Evolutionary conservation across 2,888 invertebrate species (phyloP).

Genomic region (Agrotis clavis): DNA sequence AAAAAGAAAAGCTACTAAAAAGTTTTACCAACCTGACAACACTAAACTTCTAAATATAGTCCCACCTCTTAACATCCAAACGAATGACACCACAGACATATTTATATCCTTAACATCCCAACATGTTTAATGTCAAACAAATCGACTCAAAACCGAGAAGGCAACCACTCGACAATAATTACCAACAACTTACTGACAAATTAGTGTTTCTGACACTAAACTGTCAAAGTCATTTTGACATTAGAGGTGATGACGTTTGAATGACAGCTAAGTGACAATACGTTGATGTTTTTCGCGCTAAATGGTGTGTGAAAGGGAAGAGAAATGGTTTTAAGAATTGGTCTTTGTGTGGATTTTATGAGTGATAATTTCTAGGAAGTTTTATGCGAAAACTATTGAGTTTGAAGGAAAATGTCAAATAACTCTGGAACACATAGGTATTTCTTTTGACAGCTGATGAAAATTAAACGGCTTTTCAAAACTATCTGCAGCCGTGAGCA

Average conservation of each 20-base stretch:
- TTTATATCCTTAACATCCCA: constrained; percentile 48
- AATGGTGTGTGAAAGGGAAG: constrained; percentile 8
- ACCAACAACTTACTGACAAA: constrained; percentile 55
- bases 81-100: constrained; percentile 44
- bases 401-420: not conserved
- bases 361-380: not conserved
- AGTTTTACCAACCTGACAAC: constrained; percentile 29
- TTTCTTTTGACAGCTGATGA: not conserved
- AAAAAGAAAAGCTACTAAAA: not conserved
- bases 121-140: constrained; percentile 50
- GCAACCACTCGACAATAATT: constrained; percentile 47
- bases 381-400: not conserved
- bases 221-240: constrained; percentile 38
- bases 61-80: constrained; percentile 49
- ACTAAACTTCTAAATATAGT: constrained; percentile 46
- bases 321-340: constrained; percentile 4
- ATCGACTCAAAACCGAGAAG: constrained; percentile 43
- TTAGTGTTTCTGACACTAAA: constrained; percentile 45
- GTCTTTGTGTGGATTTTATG: constrained; percentile 13
- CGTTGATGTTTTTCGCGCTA: constrained; percentile 23
- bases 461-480: not conserved
- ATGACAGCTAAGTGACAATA: constrained; percentile 31
- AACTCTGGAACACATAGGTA: no score
- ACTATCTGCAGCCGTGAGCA: no score
- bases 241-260: constrained; percentile 31